A percentile compares a stretch with the other conserved stretches of the same genome.
These are phyloP conservation scores for Pipistrellus kuhlii DNA, from an alignment of 2,797 vertebrate species.

Conservation along the genomic window DNA sequence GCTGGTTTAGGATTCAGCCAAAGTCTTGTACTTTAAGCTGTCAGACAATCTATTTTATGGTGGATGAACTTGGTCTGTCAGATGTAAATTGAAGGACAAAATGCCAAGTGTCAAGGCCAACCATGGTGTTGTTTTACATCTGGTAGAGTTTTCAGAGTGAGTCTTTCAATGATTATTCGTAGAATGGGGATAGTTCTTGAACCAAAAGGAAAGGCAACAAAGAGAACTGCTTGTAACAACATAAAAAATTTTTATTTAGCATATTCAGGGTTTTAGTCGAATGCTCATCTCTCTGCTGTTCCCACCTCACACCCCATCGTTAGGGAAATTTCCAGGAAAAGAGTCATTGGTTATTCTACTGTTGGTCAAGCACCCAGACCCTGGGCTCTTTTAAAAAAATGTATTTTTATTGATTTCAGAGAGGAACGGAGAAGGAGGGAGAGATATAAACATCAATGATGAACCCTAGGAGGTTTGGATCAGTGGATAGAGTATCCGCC, in stretches of 20 bases:
- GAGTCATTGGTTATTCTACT: neutral
- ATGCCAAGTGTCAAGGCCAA: neutral
- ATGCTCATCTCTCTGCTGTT: neutral
- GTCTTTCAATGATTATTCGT: neutral
- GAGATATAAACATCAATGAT: too few relatives aligned
- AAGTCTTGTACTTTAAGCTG: neutral
- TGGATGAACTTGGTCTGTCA: fast-evolving
- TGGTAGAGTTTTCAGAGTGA: neutral
- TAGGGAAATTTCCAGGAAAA: neutral
- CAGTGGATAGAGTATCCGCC: too few relatives aligned
- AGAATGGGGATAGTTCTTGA: neutral
- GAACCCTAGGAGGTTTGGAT: too few relatives aligned
- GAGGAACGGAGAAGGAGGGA: too few relatives aligned
- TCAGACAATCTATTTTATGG: neutral
- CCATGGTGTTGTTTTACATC: neutral
- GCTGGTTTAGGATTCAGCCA: neutral
- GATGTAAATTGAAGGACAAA: neutral
- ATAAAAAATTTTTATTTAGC: neutral
- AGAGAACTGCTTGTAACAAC: neutral
- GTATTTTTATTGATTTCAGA: too few relatives aligned
- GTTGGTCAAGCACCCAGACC: neutral
- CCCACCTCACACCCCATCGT: fast-evolving
- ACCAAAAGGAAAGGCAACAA: neutral
- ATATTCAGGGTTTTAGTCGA: neutral
- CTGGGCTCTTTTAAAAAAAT: neutral